Evolutionary conservation across 2,113 vertebrate genomes (phyloP), one percentile per base, ranked within the genome.

Genomic region (Hippocampus comes): DNA sequence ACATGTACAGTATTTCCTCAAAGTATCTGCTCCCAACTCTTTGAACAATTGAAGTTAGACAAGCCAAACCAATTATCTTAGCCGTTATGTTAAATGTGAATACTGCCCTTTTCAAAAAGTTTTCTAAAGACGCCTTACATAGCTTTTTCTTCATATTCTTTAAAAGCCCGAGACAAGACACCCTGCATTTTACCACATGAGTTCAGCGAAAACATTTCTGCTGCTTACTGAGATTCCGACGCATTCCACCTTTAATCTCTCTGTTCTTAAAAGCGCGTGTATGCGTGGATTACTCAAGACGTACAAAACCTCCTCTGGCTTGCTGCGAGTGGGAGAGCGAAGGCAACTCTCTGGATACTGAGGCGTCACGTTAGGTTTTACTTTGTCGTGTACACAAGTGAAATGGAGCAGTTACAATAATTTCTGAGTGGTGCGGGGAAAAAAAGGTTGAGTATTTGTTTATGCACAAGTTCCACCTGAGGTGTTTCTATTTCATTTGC

Each of bases 201-300:
- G 38, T 70, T 64, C 55, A 57, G 53, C 46, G 20, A 38, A 55
- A 68, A 42, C 63, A 65, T 38, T 41, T 21, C 43, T 56, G 41
- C 55, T 60, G 60, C 64, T 83, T 66, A 48, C 77, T 68, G 67
- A 80, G 78, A 73, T 74, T 63, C 63, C 61, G 17, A 3, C 70
- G 68, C 82, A 84, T 84, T 86, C 74, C 84, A 57, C 68, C 77
- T 72, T 83, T 79, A 84, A 66, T 66, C 64, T 91, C 83, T 84
- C 71, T 75, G 74, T 75, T 61, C 74, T 88, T 90, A 83, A 82
- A 74, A 74, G 74, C 71, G 74, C 49, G 65, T 64, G 64, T 78
- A 34, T 78, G 78, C 77, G 84, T 84, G 83, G 78, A 85, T 86
- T 81, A 88, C 72, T 46, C 73, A 18, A 34, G 65, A 68, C 65